These are phyloP conservation scores for Argyresthia albistria DNA, from an alignment of 2,888 invertebrate genomes.

Conservation along the genomic window DNA sequence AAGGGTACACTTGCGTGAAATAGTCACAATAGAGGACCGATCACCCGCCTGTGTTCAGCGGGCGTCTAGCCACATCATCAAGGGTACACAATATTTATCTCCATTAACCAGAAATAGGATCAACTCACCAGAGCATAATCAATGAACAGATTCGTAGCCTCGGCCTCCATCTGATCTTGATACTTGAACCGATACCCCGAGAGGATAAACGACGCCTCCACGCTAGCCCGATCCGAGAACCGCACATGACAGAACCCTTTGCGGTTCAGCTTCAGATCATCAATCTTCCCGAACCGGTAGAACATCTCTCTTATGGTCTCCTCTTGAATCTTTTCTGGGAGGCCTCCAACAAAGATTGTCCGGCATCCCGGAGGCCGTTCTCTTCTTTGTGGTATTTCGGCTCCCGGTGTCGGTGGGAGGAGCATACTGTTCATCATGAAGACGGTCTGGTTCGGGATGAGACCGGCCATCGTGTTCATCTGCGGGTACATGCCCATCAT, in stretches of 20 bases:
- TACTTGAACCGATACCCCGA: constrained; percentile 85
- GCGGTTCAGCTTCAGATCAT: constrained; percentile 79
- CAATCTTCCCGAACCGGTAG: constrained; percentile 74
- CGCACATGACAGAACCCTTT: constrained; percentile 94
- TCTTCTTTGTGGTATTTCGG: constrained; percentile 83
- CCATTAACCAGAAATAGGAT: too few relatives aligned
- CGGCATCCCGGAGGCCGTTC: constrained; percentile 91
- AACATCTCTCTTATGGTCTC: constrained; percentile 90
- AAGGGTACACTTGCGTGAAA: too few relatives aligned
- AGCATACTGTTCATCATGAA: constrained; percentile 82
- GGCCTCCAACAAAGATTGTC: constrained; percentile 92
- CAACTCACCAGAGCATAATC: constrained; percentile 81
- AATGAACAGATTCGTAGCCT: constrained; percentile 85
- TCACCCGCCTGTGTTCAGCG: too few relatives aligned
- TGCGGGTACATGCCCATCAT: constrained; percentile 29
- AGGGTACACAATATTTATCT: too few relatives aligned
- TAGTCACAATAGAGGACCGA: too few relatives aligned
- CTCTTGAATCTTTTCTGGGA: constrained; percentile 88
- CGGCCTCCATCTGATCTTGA: constrained; percentile 79
- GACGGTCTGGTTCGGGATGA: constrained; percentile 31
- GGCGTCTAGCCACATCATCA: too few relatives aligned
- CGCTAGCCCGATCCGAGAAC: constrained; percentile 83
- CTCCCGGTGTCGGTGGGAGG: constrained; percentile 88
- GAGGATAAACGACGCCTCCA: constrained; percentile 87
- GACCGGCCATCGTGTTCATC: constrained; percentile 23